Conservation (phyloP, 2,797 vertebrate species). For the Neosilurus hyrtlii region DNA sequence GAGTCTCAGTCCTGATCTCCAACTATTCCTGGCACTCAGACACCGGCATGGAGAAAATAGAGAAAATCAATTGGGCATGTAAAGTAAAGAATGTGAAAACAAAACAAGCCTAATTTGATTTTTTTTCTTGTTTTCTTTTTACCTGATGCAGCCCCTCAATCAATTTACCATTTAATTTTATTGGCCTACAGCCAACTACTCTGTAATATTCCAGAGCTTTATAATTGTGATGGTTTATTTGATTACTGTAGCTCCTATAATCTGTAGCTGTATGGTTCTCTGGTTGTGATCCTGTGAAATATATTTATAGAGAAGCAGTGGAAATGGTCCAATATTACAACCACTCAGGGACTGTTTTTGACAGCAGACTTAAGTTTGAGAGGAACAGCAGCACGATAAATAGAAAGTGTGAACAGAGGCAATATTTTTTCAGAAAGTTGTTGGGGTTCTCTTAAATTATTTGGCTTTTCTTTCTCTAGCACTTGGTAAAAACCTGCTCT, state of each 20-base stretch:
- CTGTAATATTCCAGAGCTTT: background rate
- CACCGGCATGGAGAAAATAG: background rate
- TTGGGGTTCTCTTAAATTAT: background rate
- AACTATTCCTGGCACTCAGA: background rate
- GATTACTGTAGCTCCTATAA: background rate
- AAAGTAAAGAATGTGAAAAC: background rate
- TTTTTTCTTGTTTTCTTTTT: background rate
- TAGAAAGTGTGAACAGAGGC: background rate
- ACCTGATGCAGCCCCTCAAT: background rate
- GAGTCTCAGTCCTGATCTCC: background rate
- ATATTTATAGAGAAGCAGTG: background rate
- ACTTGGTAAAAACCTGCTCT: background rate
- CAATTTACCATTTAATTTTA: background rate
- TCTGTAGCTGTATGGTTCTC: background rate
- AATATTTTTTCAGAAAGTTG: background rate
- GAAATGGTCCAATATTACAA: background rate
- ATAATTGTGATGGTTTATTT: background rate
- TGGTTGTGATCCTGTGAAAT: background rate
- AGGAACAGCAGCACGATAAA: constrained; percentile 3
- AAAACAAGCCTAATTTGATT: background rate
- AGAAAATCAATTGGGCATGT: background rate
- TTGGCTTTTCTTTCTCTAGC: background rate
- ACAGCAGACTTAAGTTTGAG: background rate
- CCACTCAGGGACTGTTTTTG: background rate
- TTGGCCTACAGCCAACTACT: background rate